Conservation (phyloP, 1,140 invertebrate genomes). For the Macrobrachium rosenbergii region DNA sequence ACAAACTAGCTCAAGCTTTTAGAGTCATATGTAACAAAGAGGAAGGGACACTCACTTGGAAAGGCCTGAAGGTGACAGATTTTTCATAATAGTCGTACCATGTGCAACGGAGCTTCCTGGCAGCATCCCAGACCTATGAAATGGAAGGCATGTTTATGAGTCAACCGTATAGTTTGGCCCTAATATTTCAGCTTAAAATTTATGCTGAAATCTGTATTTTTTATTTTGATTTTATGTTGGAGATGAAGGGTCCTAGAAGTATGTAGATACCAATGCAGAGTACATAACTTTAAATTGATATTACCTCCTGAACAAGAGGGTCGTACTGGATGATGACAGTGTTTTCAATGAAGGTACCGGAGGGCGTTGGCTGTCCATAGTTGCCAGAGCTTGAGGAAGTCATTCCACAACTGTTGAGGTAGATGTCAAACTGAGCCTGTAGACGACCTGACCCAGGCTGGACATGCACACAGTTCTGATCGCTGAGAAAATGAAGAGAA, state of each 20-base stretch:
- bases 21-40: too few relatives aligned
- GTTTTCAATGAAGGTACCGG: conserved; percentile 93
- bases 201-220: too few relatives aligned
- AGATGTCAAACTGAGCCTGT: conserved; percentile 78
- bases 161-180: too few relatives aligned
- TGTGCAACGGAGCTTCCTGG: conserved; percentile 88
- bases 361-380: conserved; percentile 84
- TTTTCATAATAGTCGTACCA: conserved; percentile 98
- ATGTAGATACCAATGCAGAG: not conserved
- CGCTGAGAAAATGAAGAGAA: conserved; percentile 30
- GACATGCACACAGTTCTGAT: conserved; percentile 84
- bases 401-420: conserved; percentile 67
- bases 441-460: conserved; percentile 90
- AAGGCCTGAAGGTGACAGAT: conserved; percentile 91
- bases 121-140: conserved; percentile 74
- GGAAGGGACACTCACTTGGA: conserved; percentile 74
- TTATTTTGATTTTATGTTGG: too few relatives aligned
- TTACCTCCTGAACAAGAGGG: conserved; percentile 93
- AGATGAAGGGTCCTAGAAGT: not conserved
- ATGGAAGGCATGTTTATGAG: not conserved
- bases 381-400: conserved; percentile 71
- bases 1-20: too few relatives aligned
- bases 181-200: too few relatives aligned
- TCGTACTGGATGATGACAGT: conserved; percentile 96
- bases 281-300: conserved; percentile 66